These are phyloP conservation scores for Microtus montanus DNA, from an alignment of 2,113 vertebrate species.

Conservation along the genomic window DNA sequence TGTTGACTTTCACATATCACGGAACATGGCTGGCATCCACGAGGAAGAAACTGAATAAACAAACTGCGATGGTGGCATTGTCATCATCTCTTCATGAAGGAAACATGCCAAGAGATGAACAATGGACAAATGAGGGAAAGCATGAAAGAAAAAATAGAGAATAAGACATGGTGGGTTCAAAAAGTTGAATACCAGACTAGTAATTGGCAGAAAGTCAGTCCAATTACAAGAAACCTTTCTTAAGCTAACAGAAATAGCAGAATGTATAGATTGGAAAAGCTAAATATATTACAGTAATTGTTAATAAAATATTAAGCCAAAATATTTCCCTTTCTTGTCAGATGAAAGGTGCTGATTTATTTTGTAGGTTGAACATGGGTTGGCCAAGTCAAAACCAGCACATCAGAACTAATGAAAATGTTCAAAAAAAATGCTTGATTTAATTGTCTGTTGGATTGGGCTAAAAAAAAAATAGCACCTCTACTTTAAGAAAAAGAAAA, in stretches of 20 bases:
- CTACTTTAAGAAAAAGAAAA: background rate
- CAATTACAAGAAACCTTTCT: background rate
- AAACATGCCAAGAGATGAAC: background rate
- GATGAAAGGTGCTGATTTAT: background rate
- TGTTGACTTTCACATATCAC: background rate
- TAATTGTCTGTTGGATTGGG: background rate
- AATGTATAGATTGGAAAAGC: too few relatives aligned
- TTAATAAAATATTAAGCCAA: background rate
- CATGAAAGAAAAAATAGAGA: background rate
- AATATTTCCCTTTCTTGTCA: background rate
- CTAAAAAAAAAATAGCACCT: background rate
- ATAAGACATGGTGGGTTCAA: background rate
- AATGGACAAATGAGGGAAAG: background rate
- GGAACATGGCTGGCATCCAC: background rate
- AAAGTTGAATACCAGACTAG: background rate
- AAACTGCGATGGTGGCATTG: background rate
- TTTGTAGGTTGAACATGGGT: background rate
- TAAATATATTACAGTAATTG: background rate
- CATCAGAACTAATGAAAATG: slow-evolving; percentile 1
- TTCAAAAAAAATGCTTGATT: background rate
- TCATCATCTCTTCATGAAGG: background rate
- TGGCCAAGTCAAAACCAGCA: background rate
- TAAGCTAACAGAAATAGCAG: background rate
- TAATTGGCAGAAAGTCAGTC: background rate
- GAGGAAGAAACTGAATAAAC: background rate